Evolutionary conservation across 2,797 vertebrate genomes (phyloP).

Genomic region (Platyrinchus mystaceus): DNA sequence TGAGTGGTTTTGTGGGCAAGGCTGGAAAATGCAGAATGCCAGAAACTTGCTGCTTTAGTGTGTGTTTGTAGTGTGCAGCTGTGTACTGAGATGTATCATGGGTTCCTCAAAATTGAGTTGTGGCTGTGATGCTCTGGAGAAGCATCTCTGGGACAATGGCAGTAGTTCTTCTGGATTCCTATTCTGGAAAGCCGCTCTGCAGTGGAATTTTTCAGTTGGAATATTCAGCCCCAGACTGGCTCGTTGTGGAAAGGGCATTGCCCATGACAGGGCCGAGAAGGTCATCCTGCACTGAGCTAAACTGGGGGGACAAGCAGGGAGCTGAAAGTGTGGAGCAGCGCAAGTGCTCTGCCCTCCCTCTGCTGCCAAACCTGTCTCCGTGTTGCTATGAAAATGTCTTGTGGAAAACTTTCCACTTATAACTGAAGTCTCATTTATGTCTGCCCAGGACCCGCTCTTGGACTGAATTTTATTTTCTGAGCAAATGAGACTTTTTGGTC

Average conservation of each 20-base stretch:
- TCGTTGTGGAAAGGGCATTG: not conserved
- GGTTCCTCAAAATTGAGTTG: not conserved
- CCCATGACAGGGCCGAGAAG: not conserved
- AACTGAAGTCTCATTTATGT: constrained; percentile 13
- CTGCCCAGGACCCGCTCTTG: not conserved
- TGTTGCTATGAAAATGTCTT: not conserved
- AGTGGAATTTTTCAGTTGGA: not conserved
- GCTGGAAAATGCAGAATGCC: not conserved
- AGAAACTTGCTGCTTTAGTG: not conserved
- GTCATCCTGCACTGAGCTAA: not conserved
- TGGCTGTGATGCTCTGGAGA: not conserved
- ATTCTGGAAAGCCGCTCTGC: not conserved
- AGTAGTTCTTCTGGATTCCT: not conserved
- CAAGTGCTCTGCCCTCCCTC: not conserved
- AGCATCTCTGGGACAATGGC: not conserved
- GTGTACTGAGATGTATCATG: not conserved
- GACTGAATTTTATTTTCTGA: constrained; percentile 12
- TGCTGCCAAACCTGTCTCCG: not conserved
- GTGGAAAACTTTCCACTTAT: constrained; percentile 19
- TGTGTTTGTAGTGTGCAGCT: not conserved
- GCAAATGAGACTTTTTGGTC: not conserved
- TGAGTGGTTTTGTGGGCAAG: not conserved
- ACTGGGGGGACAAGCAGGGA: not conserved
- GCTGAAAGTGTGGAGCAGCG: not conserved
- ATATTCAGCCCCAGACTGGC: not conserved